Evolutionary conservation across 2,797 vertebrate species (phyloP), one percentile per base, ranked within the genome.

Genomic region (Alcedo atthis): DNA sequence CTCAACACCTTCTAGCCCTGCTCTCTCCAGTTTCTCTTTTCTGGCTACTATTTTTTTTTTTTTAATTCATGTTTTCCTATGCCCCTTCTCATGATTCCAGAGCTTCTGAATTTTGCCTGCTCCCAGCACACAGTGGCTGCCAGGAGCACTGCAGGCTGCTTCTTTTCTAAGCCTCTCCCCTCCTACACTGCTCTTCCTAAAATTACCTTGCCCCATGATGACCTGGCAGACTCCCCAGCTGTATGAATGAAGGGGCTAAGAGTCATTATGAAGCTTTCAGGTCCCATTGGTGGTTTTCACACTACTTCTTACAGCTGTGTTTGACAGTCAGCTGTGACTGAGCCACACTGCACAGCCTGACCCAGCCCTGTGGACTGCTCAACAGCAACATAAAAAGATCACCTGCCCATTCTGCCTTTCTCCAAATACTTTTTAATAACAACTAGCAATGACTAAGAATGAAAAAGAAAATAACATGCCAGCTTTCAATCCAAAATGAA

Each of bases 191-290:
- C 26, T 61, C 28, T 51, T 74, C 63, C 54, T 57, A 69, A 75
- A 49, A 32, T 10, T 12, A 61, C 42, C 15, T 70, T 0, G 0
- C 42, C 22, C 40, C 1, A 2, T 5, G 28, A 40, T 59, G 51
- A 48, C n/a, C 28, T 55, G 45, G 18, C 51, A 8, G 6, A 13
- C 12, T 61, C 25, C 32, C 12, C 45, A 58, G 16, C 30, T 11
- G n/a, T 14, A 6, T 17, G 53, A 81, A 51, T 20, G 45, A 62
- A 70, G 19, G 16, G 12, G 26, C 37, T 82, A 66, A n/a, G 43
- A 15, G 28, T 40, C 7, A 33, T 30, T 73, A 55, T 46, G 57
- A 17, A 18, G 33, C 45, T 49, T 70, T 55, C 55, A 68, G 46
- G 32, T 35, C 42, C 42, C 4, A 1, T 9, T 53, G 12, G 28